These are phyloP conservation scores for Drosophila lacteicornis DNA, from an alignment of 1,140 invertebrate genomes.

Conservation along the genomic window DNA sequence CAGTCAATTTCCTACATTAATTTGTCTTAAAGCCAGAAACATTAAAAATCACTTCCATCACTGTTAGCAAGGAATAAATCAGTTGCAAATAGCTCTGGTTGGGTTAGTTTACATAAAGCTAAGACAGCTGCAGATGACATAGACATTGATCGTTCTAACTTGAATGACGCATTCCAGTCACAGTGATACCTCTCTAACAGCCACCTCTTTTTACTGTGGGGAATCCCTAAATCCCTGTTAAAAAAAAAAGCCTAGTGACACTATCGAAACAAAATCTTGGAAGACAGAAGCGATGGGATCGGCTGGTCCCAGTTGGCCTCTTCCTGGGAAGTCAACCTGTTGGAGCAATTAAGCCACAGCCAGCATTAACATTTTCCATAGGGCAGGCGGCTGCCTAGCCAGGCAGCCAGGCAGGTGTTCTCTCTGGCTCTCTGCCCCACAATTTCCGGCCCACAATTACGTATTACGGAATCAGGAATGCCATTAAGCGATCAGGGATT, in stretches of 20 bases:
- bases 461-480: constrained; percentile 59
- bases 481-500: neutral
- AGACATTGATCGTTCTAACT: constrained; percentile 26
- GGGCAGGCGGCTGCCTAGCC: constrained; percentile 26
- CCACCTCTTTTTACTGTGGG: constrained; percentile 9
- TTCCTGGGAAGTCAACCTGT: constrained; percentile 48
- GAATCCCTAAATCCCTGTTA: neutral
- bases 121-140: constrained; percentile 63
- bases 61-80: constrained; percentile 28
- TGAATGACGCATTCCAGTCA: constrained; percentile 18
- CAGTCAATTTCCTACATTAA: neutral
- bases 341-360: constrained; percentile 56
- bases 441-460: constrained; percentile 52
- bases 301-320: neutral
- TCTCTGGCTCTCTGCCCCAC: constrained; percentile 18
- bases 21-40: neutral
- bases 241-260: neutral
- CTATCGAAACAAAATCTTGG: neutral
- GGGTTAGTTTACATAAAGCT: constrained; percentile 46
- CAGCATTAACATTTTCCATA: constrained; percentile 74
- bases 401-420: constrained; percentile 50
- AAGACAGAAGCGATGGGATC: too few species aligned
- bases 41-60: constrained; percentile 7
- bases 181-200: constrained; percentile 32
- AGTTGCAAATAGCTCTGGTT: constrained; percentile 23